Base-by-base conservation (phyloP, 2,888 invertebrate genomes). In the Drosophila austrosaltans region DNA sequence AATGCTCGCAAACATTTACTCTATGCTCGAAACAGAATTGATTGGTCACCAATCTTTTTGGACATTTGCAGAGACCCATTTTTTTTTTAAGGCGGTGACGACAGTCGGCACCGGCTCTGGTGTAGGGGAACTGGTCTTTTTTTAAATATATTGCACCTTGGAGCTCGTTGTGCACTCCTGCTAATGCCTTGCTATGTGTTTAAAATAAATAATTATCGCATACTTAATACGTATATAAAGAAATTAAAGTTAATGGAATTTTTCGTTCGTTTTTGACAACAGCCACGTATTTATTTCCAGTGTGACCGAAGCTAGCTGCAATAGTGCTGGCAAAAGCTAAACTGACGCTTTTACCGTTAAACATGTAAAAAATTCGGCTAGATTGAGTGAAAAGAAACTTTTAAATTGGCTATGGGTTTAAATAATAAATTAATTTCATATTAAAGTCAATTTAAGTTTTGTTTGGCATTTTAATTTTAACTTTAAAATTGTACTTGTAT, bases 1-100 rank as follows among this genome's bases (percentile, higher is more conserved):
- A 99, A 93, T 97, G 95, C 93, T 99, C 99, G 93, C 99, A 99
- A 90, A 99, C 99, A 94, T 99, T 99, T 36, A 99, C 99, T 89
- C 98, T 94, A 93, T 99, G 99, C 93, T 99, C 99, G 93, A 98
- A 99, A 93, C 99, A 99, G 94, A 99, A 99, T 92, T 99, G 97
- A 93, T 98, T 99, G 68, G 99, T 99, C 76, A 99, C 98, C 93
- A 96, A 96, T 86, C 97, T 94, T 93, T 99, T 98, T 22, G 99
- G 98, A 93, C 99, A 99, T 93, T 99, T 99, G 93, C 99, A 99
- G 76, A 99, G 94, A 76, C 99, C 99, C 99, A 99, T 99, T 90
- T 86, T 28, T 16, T 16, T 16, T 16, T 16, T 54, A 3, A 4
- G 22, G 40, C 48, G 44, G 56, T 36, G 10, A 32, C 28, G 12